Percentiles rank a stretch among this genome's conserved stretches.
These are phyloP conservation scores for Ophion ellenae DNA, from an alignment of 2,888 invertebrate genomes.

Conservation along the genomic window DNA sequence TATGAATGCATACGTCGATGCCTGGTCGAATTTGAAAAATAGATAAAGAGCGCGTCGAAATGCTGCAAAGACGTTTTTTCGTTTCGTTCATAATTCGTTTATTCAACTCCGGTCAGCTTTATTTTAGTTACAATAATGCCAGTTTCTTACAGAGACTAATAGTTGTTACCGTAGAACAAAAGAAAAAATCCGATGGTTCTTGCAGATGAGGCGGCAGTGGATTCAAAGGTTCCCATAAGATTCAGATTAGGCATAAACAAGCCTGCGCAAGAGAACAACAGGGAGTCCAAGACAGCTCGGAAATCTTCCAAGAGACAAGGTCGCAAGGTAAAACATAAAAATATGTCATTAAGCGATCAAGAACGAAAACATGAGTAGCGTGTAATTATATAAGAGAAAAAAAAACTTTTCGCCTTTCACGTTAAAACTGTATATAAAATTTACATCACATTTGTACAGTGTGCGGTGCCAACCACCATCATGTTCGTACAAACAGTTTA, in stretches of 20 bases:
- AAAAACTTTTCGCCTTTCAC: not conserved
- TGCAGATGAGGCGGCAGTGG: slow-evolving; percentile 73
- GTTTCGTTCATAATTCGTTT: not conserved
- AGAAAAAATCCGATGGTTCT: not conserved
- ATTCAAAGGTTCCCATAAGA: slow-evolving; percentile 77
- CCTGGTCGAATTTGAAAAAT: not conserved
- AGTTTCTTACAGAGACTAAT: not conserved
- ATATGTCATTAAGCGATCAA: slow-evolving; percentile 75
- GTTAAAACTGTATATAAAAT: slow-evolving; percentile 58
- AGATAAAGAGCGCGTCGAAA: no score
- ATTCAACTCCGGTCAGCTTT: not conserved
- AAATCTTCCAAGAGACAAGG: slow-evolving; percentile 78
- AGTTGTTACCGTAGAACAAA: no score
- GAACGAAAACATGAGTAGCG: slow-evolving; percentile 70
- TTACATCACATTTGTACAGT: slow-evolving; percentile 38
- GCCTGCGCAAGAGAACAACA: slow-evolving; percentile 74
- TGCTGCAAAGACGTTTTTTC: not conserved
- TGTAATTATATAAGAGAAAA: slow-evolving; percentile 58
- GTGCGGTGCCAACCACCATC: slow-evolving; percentile 49
- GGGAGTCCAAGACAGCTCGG: slow-evolving; percentile 76
- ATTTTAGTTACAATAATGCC: not conserved
- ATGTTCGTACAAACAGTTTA: slow-evolving; percentile 52
- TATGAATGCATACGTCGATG: not conserved
- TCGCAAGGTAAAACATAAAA: slow-evolving; percentile 81
- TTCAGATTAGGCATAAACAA: slow-evolving; percentile 78